Percentiles rank a stretch among this genome's conserved stretches.
phyloP scores from a whole-genome alignment of 2,113 vertebrate genomes.

The Corythornis cristatus region DNA sequence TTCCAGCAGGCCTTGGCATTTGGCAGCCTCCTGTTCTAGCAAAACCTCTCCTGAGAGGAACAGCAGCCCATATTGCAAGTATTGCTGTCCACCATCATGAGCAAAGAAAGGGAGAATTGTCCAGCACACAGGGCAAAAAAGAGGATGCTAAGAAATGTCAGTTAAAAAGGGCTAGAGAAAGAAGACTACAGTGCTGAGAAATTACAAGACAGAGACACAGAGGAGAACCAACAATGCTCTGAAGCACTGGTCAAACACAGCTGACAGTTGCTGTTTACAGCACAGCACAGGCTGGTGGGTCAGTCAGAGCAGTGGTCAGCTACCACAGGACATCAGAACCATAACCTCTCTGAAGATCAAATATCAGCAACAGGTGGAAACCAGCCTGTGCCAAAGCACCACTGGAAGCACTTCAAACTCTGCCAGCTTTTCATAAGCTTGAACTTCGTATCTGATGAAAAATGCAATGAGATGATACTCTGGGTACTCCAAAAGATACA shows the following conservation, averaged over 20 bases:
- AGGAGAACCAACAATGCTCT: neutral
- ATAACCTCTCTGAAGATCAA: neutral
- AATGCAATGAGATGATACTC: neutral
- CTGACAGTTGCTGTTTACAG: neutral
- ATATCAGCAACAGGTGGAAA: neutral
- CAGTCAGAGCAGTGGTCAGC: neutral
- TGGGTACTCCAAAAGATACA: neutral
- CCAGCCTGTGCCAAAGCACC: neutral
- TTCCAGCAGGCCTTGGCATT: neutral
- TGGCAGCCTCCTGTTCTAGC: neutral
- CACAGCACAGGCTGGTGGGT: neutral
- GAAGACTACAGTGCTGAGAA: neutral
- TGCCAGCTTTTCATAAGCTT: neutral
- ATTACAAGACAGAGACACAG: neutral
- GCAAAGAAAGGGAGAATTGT: neutral
- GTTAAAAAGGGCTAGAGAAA: neutral
- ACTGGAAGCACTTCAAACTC: neutral
- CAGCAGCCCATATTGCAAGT: neutral
- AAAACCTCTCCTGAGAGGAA: neutral
- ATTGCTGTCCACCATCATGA: fast-evolving
- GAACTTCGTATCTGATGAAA: neutral
- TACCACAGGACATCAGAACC: neutral
- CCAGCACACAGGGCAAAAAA: neutral
- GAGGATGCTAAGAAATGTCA: neutral
- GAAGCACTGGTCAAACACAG: neutral